phyloP scores from a whole-genome alignment of 1,140 invertebrate species.

The Trichomalopsis sarcophagae region DNA sequence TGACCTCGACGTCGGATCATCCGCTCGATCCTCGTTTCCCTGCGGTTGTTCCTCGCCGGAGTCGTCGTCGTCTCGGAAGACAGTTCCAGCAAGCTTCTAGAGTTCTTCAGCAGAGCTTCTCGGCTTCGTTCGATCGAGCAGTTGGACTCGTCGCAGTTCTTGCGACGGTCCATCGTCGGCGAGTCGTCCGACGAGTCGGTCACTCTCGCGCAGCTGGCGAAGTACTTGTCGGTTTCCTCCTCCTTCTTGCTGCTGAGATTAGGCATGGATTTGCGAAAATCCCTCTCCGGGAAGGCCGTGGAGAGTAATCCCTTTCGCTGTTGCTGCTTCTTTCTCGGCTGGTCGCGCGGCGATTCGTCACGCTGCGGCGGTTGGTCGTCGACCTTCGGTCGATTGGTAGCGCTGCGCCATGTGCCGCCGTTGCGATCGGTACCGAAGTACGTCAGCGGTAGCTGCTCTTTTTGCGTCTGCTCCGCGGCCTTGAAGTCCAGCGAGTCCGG shows the following conservation, averaged over 20 bases:
- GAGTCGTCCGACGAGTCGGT: slow-evolving; percentile 49
- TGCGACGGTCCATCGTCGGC: slow-evolving; percentile 51
- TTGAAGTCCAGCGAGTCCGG: slow-evolving; percentile 57
- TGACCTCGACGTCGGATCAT: slow-evolving; percentile 25
- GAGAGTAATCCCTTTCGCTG: not conserved
- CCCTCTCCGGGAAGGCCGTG: not conserved
- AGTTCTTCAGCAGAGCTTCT: slow-evolving; percentile 52
- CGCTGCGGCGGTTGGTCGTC: not conserved
- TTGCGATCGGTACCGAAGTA: slow-evolving; percentile 35
- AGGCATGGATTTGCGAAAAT: slow-evolving; percentile 55
- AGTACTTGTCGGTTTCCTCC: slow-evolving; percentile 42
- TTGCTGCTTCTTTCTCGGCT: not conserved
- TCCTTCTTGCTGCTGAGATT: slow-evolving; percentile 25
- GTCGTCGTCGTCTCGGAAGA: slow-evolving; percentile 22
- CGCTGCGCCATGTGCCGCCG: slow-evolving; percentile 37
- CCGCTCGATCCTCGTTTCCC: slow-evolving; percentile 41
- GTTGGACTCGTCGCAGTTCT: slow-evolving; percentile 24
- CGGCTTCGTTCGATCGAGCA: slow-evolving; percentile 24
- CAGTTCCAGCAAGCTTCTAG: slow-evolving; percentile 58
- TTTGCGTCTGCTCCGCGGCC: not conserved
- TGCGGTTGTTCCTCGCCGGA: not conserved
- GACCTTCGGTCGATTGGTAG: not conserved
- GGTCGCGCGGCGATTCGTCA: not conserved
- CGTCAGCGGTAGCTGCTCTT: slow-evolving; percentile 9
- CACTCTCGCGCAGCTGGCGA: slow-evolving; percentile 53